Base-by-base conservation (phyloP, 2,113 vertebrate species). In the Catharus bicknelli region DNA sequence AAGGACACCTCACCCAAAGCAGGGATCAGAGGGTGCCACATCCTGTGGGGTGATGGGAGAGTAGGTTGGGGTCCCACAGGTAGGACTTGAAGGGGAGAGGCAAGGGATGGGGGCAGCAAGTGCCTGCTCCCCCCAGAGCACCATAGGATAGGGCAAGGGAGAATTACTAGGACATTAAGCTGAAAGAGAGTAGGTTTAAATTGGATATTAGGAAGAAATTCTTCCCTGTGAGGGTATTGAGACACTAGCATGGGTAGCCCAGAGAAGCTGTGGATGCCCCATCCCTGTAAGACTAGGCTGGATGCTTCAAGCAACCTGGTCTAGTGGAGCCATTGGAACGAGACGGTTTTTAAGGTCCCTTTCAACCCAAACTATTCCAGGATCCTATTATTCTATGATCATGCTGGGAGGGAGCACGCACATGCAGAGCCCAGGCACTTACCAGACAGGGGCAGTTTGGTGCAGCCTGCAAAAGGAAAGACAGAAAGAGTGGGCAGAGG, bases 381-480 rank as follows among this genome's bases (percentile, higher is more conserved):
- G 63, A 62, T 55, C 10, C 30, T 48, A 27, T 18, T 30, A 62
- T 53, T 88, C 47, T 82, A 21, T 48, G 34, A 69, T 32, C 86
- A 76, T 76, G 70, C 30, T 4, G 17, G 85, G 68, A 91, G 63
- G 61, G 8, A 63, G 61, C 80, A 77, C 8, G 1, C 38, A 5
- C 13, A 0, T 64, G 85, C 83, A 73, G 90, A 90, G 76, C 87
- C 45, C 21, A 26, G 88, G 95, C 98, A 99, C 98, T 99, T 98
- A 99, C 98, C 98, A 98, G 98, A 97, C 90, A 87, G 98, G 94
- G 95, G 97, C 97, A 96, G 98, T 97, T 98, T 98, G 97, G 95
- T 69, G 96, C 92, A 98, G 97, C 98, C 98, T 98, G 98, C 97
- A 98, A 98, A 98, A 97, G 97, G 97, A 98, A 97, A 98, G 95